phyloP scores from a whole-genome alignment of 2,888 invertebrate species.

The Heliothis peltigera region DNA sequence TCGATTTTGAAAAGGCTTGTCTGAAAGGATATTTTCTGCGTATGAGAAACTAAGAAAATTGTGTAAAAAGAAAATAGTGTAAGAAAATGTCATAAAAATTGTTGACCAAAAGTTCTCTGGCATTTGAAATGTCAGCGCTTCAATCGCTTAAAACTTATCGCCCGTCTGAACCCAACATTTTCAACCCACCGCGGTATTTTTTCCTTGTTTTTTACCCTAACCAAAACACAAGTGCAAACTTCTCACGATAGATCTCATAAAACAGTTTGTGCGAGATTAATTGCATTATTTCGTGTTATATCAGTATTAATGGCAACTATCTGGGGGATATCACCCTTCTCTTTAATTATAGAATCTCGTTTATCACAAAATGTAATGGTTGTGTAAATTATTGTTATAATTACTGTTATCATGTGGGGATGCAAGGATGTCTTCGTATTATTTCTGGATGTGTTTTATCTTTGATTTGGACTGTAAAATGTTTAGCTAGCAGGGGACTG shows the following conservation, averaged over 20 bases:
- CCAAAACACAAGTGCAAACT: slow-evolving; percentile 79
- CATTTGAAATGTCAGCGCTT: not conserved
- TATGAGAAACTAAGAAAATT: too few relatives aligned
- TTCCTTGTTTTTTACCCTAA: slow-evolving; percentile 79
- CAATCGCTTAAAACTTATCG: slow-evolving; percentile 1
- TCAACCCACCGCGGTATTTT: slow-evolving; percentile 39
- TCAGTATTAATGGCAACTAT: slow-evolving; percentile 84
- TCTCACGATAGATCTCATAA: slow-evolving; percentile 83
- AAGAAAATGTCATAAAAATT: not conserved
- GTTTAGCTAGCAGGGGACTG: not conserved
- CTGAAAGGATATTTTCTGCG: too few relatives aligned
- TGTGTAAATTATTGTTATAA: slow-evolving; percentile 78
- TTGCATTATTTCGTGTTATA: slow-evolving; percentile 88
- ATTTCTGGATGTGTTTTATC: not conserved
- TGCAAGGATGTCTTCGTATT: slow-evolving; percentile 15
- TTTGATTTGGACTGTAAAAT: not conserved
- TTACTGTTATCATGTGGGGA: slow-evolving; percentile 70
- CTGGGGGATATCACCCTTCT: slow-evolving; percentile 79
- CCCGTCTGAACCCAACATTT: slow-evolving; percentile 38
- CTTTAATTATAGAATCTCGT: slow-evolving; percentile 85
- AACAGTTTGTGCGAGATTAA: slow-evolving; percentile 85
- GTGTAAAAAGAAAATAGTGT: too few relatives aligned
- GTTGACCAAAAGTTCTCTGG: not conserved
- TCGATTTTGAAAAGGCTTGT: too few relatives aligned
- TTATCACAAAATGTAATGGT: slow-evolving; percentile 81